Evolutionary conservation across 1,140 invertebrate species (phyloP), one percentile per base, ranked within the genome.

Genomic region (Potamilus streckersoni): DNA sequence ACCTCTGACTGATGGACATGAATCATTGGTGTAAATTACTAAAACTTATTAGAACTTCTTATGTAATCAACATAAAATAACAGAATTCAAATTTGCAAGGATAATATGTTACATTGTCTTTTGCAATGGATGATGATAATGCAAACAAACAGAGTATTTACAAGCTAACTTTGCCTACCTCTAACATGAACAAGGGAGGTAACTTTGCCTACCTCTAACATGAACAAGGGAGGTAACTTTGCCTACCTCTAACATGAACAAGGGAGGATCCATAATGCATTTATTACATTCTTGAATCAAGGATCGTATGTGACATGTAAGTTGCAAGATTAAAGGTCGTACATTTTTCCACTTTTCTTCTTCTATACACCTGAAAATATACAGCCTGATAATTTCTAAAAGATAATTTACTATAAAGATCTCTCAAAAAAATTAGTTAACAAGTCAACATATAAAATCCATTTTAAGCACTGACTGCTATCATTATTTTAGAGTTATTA

Each of bases 201-300:
- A 11, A 1, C 17, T 17, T 19, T 55, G 61, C 17, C 16, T 19
- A 31, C 13, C n/a, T 17, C 19, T n/a, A 17, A 31, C 19, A 60
- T 27, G 65, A 20, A 58, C 38, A 55, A 19, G 62, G 1, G 55
- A 67, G 38, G 31, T 6, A 11, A 1, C 17, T 17, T 19, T 55
- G 61, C 70, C 71, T 71, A 87, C 86, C 83, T 86, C 82, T 62
- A 83, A 27, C 23, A 87, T 82, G 68, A 84, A 82, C n/a, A 76
- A 71, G 60, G 85, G 82, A 14, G 88, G 83, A 60, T 88, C 86
- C 11, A 88, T 89, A 13, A 92, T 82, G 57, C 81, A 84, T 20
- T 85, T 85, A 63, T 85, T 84, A 78, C 83, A 86, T 38, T 83
- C 80, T 19, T 85, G 79, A 23, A 87, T 82, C 20, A 88, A 81